phyloP scores from a whole-genome alignment of 2,797 vertebrate genomes.

The Gastrophryne carolinensis region DNA sequence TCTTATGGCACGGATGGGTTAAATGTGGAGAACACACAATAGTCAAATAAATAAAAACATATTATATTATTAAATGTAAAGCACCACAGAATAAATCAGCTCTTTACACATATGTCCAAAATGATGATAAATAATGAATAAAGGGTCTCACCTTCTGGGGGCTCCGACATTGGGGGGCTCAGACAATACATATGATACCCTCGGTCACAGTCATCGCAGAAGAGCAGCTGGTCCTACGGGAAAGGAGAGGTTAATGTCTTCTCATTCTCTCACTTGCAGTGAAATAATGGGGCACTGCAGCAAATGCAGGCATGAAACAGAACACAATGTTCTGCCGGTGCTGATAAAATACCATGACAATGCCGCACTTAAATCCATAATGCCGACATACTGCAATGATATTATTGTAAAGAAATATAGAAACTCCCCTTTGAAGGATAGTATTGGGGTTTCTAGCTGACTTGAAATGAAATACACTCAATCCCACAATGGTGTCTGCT shows the following conservation, averaged over 20 bases:
- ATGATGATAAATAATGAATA: not conserved
- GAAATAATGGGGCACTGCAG: not conserved
- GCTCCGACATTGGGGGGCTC: slow-evolving; percentile 89
- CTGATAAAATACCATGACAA: not conserved
- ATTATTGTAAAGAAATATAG: too few species aligned
- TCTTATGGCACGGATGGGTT: too few species aligned
- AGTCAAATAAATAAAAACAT: too few species aligned
- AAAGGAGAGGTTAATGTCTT: not conserved
- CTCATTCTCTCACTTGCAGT: not conserved
- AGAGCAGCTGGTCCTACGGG: slow-evolving; percentile 86
- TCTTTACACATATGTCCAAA: too few species aligned
- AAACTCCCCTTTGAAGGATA: too few species aligned
- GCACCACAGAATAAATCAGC: too few species aligned
- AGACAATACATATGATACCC: slow-evolving; percentile 95
- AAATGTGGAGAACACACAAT: too few species aligned
- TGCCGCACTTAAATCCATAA: not conserved
- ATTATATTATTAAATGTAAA: too few species aligned
- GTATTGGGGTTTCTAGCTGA: too few species aligned
- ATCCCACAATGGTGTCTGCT: not conserved
- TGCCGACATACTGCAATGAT: too few species aligned
- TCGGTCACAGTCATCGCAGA: slow-evolving; percentile 90
- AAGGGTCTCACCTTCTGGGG: slow-evolving; percentile 80
- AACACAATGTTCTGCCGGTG: not conserved
- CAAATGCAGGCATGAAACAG: not conserved
- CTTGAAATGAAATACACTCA: not conserved